Evolutionary conservation across 2,113 vertebrate genomes (phyloP), one percentile per base, ranked within the genome.

Genomic region (Cervus canadensis): DNA sequence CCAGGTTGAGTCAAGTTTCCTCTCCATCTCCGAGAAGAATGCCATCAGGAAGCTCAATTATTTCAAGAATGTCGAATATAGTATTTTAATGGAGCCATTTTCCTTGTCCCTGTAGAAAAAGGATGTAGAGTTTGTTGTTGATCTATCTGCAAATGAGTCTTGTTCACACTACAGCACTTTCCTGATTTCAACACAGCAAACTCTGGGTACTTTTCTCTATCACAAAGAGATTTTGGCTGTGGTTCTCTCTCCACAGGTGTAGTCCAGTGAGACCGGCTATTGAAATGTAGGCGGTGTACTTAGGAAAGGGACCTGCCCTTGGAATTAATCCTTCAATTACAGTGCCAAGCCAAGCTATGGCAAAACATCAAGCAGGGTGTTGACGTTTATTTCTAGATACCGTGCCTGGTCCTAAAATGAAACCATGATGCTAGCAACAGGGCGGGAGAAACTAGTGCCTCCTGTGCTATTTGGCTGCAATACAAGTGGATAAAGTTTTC

Each of bases 21-120:
- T 97, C 79, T 74, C 62, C 62, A 92, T 87, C 86, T 79, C 86
- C 0, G 1, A 97, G 89, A 96, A 97, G 97, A 97, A 98, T 98
- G 97, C 76, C 10, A 23, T 81, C 96, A 90, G 97, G 97, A 98
- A 98, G 96, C 36, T 67, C 92, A 98, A 74, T 82, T 98, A 98
- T 98, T 94, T 57, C 0, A 81, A 96, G 97, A 97, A 98, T 98
- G 96, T 43, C 23, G 93, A 96, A 89, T 76, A 78, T 67, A 88
- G 81, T 89, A 85, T 87, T 93, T 93, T 84, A 79, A 88, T 62
- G 50, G 56, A 64, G 60, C 14, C 57, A 3, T 81, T 93, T 95
- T 96, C 82, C 89, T 48, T 9, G 8, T 87, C 36, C 4, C 28
- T 88, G 7, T 48, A 91, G 90, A 67, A 95, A 76, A 67, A 91